phyloP scores from a whole-genome alignment of 2,888 invertebrate genomes.

The Plagodis dolabraria region DNA sequence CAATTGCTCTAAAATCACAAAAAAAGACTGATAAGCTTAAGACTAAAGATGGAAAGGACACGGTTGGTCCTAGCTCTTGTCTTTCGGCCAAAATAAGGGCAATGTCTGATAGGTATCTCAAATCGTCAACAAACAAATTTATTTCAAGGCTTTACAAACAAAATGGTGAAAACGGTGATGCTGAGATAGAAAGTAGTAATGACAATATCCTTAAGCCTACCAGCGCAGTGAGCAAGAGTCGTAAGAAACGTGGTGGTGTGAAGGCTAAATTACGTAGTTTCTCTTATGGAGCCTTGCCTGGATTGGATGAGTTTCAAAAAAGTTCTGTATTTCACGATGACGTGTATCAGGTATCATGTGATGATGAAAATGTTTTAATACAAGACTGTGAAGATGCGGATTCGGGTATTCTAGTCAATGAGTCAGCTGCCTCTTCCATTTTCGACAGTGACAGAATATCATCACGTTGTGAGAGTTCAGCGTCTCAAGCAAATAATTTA shows the following conservation, averaged over 20 bases:
- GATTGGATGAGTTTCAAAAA: slow-evolving; percentile 88
- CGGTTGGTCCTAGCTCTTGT: slow-evolving; percentile 85
- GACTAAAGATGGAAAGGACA: slow-evolving; percentile 74
- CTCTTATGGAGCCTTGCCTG: slow-evolving; percentile 90
- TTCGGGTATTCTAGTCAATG: slow-evolving; percentile 90
- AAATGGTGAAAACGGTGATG: slow-evolving; percentile 66
- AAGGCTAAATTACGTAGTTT: slow-evolving; percentile 87
- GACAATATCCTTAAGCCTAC: slow-evolving; percentile 64
- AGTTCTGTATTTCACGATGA: slow-evolving; percentile 87
- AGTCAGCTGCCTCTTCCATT: slow-evolving; percentile 88
- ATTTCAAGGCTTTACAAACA: slow-evolving; percentile 88
- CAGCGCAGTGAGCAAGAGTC: slow-evolving; percentile 62
- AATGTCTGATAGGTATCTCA: slow-evolving; percentile 90
- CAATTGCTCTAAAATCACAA: slow-evolving; percentile 63
- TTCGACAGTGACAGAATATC: slow-evolving; percentile 84
- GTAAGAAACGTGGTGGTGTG: slow-evolving; percentile 73
- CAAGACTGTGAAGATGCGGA: slow-evolving; percentile 89
- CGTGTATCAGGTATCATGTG: slow-evolving; percentile 76
- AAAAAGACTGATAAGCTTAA: slow-evolving; percentile 82
- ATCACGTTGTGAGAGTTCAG: slow-evolving; percentile 81
- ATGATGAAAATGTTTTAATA: slow-evolving; percentile 82
- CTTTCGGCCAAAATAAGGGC: slow-evolving; percentile 88
- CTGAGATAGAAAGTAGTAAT: slow-evolving; percentile 53
- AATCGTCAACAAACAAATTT: slow-evolving; percentile 88
- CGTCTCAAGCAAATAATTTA: slow-evolving; percentile 71